These are phyloP conservation scores for Accipiter cooperii DNA, from an alignment of 2,113 vertebrate genomes.

Conservation along the genomic window DNA sequence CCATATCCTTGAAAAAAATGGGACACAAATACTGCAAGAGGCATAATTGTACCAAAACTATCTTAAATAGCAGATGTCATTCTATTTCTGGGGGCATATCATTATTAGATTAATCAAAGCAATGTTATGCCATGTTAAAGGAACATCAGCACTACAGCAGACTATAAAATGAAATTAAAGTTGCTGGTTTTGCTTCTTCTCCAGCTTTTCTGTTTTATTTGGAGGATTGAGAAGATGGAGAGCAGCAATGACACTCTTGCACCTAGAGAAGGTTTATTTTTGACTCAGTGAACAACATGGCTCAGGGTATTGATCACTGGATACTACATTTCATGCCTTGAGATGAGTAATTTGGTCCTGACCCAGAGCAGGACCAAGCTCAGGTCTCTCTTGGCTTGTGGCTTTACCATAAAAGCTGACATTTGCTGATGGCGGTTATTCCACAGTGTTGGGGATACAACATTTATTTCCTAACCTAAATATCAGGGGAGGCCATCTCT, in stretches of 20 bases:
- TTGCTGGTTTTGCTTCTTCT: not conserved
- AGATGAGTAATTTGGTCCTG: not conserved
- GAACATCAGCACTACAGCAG: not conserved
- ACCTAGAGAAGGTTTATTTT: not conserved
- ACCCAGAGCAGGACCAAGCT: not conserved
- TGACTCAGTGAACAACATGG: not conserved
- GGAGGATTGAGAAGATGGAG: not conserved
- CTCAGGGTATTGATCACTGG: not conserved
- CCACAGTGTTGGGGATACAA: not conserved
- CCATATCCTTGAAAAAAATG: not conserved
- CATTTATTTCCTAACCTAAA: not conserved
- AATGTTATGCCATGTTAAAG: not conserved
- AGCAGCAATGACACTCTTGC: not conserved
- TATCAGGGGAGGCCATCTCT: not conserved
- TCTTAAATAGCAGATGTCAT: not conserved
- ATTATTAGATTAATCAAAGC: not conserved
- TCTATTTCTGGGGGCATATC: not conserved
- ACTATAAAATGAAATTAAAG: not conserved
- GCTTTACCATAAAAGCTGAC: not conserved
- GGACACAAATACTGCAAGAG: not conserved
- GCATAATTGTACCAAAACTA: not conserved
- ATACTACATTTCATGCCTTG: not conserved
- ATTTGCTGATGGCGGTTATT: not conserved
- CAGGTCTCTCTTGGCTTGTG: not conserved
- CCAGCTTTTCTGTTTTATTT: not conserved